Evolutionary conservation across 92 coral and sea anemone genomes (phyloP).

Genomic region (Palythoa caribaeorum): DNA sequence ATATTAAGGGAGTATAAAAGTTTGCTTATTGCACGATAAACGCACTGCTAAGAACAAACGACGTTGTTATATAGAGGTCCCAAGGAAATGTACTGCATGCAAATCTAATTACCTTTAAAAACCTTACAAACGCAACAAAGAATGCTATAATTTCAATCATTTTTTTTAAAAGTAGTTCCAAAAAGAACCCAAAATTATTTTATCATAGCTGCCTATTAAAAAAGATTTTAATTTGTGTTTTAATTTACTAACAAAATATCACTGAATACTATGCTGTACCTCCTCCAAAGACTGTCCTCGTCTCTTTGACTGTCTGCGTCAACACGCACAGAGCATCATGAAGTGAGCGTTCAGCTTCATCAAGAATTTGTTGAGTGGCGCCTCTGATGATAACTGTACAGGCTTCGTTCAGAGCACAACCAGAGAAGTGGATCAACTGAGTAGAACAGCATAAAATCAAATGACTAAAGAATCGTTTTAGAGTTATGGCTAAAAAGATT

Average conservation of each 20-base stretch:
- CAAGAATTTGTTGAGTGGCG: conserved; percentile 97
- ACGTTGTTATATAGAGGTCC: too few species aligned
- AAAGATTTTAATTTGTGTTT: too few species aligned
- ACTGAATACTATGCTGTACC: conserved; percentile 49
- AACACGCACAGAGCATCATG: conserved; percentile 98
- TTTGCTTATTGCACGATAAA: too few species aligned
- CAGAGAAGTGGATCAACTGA: conserved; percentile 97
- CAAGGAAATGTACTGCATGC: too few species aligned
- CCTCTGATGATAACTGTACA: conserved; percentile 97
- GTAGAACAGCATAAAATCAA: not conserved
- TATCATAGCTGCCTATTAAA: too few species aligned
- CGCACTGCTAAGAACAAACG: too few species aligned
- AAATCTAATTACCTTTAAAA: too few species aligned
- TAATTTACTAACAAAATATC: not conserved
- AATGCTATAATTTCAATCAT: too few species aligned
- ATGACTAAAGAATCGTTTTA: not conserved
- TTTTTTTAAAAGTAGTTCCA: too few species aligned
- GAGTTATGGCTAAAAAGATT: not conserved
- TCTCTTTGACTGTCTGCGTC: conserved; percentile 98
- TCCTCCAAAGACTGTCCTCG: conserved; percentile 98
- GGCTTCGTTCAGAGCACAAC: conserved; percentile 97
- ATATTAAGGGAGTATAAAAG: too few species aligned
- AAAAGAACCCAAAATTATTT: too few species aligned
- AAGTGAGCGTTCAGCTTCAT: conserved; percentile 98
- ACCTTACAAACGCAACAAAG: too few species aligned